Evolutionary conservation across 1,140 invertebrate genomes (phyloP).

Genomic region (Hylaeus volcanicus): DNA sequence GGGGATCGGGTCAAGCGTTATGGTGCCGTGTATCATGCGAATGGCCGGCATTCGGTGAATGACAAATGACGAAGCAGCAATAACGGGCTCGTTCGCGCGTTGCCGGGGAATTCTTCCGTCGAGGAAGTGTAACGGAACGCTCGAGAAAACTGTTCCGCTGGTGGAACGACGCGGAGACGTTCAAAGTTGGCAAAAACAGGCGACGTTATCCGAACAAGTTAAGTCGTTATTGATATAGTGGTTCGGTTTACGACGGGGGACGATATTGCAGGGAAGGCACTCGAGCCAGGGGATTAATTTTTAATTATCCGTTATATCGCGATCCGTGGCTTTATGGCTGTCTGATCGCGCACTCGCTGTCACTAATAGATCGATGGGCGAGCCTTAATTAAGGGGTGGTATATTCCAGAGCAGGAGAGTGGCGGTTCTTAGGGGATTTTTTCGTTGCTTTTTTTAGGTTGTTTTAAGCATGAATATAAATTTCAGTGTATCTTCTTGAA

Average conservation of each 20-base stretch:
- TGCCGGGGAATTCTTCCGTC: not conserved
- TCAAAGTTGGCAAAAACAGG: not conserved
- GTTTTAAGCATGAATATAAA: too few relatives aligned
- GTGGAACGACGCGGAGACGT: not conserved
- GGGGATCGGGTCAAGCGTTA: conserved; percentile 17
- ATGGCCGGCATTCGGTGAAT: not conserved
- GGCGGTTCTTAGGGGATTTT: too few relatives aligned
- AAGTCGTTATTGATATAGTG: not conserved
- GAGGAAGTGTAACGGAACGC: not conserved
- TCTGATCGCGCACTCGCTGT: not conserved
- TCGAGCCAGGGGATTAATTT: not conserved
- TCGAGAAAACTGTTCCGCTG: not conserved
- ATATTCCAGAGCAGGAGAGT: too few relatives aligned
- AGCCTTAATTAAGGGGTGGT: not conserved
- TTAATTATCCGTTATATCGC: not conserved
- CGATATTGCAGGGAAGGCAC: not conserved
- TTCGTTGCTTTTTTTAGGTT: too few relatives aligned
- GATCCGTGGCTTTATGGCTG: not conserved
- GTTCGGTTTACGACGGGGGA: not conserved
- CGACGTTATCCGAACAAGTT: not conserved
- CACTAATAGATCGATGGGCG: not conserved
- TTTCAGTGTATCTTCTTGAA: not conserved
- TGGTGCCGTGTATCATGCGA: conserved; percentile 9
- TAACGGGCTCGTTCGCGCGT: not conserved
- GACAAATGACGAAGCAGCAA: not conserved